phyloP scores from a whole-genome alignment of 2,797 vertebrate species.

The Cirrhinus mrigala region DNA sequence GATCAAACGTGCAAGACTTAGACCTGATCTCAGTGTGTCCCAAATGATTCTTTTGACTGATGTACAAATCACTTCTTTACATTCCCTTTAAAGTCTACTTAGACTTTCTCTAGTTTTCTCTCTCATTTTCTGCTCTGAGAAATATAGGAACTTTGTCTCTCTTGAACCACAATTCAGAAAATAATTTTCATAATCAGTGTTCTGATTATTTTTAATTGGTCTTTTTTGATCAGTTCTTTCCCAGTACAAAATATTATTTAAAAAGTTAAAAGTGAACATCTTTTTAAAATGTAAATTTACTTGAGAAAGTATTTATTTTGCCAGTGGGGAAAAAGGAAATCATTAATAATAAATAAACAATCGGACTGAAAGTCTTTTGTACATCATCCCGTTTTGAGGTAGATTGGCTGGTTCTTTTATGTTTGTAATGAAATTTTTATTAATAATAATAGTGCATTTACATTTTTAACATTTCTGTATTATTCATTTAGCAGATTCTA shows the following conservation, averaged over 20 bases:
- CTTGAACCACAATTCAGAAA: background rate
- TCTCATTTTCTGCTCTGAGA: background rate
- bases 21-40: background rate
- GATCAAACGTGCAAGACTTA: background rate
- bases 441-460: conserved; percentile 1
- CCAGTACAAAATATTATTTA: too few species aligned
- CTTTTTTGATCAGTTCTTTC: background rate
- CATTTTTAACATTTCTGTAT: background rate
- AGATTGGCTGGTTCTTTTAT: background rate
- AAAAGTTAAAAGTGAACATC: background rate
- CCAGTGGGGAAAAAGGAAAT: background rate
- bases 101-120: background rate
- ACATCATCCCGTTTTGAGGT: background rate
- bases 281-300: background rate
- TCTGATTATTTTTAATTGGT: background rate
- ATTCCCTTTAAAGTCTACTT: background rate
- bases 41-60: background rate
- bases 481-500: background rate
- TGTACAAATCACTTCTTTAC: background rate
- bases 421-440: background rate
- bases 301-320: background rate
- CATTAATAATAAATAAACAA: background rate
- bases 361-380: background rate
- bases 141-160: background rate
- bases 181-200: background rate